These are phyloP conservation scores for Actinia tenebrosa DNA, from an alignment of 64 coral and sea anemone species.

Conservation along the genomic window DNA sequence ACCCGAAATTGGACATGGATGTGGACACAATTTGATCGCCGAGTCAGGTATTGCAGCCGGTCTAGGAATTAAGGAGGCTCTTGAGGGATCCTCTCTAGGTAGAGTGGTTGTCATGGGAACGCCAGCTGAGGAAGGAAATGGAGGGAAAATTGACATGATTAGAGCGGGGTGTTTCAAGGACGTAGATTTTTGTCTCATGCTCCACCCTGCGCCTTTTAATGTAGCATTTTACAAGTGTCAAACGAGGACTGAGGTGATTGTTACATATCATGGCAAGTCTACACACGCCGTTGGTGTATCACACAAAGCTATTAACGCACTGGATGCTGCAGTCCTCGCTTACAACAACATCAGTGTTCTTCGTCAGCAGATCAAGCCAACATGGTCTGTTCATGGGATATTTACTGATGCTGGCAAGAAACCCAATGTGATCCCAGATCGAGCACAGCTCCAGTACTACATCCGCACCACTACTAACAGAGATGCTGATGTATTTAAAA, in stretches of 20 bases:
- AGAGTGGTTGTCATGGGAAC: constrained; percentile 57
- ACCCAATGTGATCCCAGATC: constrained; percentile 50
- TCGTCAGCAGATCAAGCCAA: constrained; percentile 66
- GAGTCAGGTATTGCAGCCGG: constrained; percentile 36
- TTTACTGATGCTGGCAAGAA: constrained; percentile 54
- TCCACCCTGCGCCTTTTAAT: constrained; percentile 61
- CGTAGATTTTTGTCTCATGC: constrained; percentile 53
- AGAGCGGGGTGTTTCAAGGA: constrained; percentile 41
- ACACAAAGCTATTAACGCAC: constrained; percentile 31
- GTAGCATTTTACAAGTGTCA: constrained; percentile 35
- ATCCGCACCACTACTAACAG: constrained; percentile 33
- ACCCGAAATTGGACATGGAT: constrained; percentile 50
- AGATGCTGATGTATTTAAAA: constrained; percentile 30
- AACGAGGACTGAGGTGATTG: constrained; percentile 21
- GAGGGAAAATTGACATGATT: constrained; percentile 47
- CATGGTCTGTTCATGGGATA: constrained; percentile 65
- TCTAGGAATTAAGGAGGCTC: constrained; percentile 39
- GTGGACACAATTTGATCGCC: constrained; percentile 59
- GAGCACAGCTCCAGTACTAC: constrained; percentile 39
- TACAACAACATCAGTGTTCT: constrained; percentile 60
- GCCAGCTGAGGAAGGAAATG: constrained; percentile 49
- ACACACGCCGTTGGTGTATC: background rate
- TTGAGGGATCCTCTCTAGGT: constrained; percentile 10
- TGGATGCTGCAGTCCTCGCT: constrained; percentile 58
- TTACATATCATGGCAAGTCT: constrained; percentile 28